A percentile compares a stretch with the other conserved stretches of the same genome.
phyloP scores from a whole-genome alignment of 2,113 vertebrate genomes.

The Eulemur macaco region DNA sequence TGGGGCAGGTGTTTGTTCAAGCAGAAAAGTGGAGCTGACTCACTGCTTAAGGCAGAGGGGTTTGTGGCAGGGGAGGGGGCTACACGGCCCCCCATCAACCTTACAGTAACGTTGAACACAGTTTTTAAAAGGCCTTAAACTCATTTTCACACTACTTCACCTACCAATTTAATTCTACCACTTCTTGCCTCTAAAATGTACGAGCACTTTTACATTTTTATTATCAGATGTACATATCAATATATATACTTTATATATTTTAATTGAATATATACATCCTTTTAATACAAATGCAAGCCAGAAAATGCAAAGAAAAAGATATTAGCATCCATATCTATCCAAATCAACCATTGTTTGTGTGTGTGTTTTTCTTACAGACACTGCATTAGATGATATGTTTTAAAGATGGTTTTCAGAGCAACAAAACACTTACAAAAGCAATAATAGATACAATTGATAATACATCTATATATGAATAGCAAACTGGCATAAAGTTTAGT shows the following conservation, averaged over 20 bases:
- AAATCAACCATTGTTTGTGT: background rate
- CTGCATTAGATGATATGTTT: slow-evolving; percentile 10
- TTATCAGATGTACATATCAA: background rate
- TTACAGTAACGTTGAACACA: background rate
- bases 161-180: background rate
- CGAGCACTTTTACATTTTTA: background rate
- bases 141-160: background rate
- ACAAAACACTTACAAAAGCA: slow-evolving; percentile 52
- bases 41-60: too few species aligned
- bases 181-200: background rate
- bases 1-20: too few species aligned
- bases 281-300: background rate
- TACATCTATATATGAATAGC: background rate
- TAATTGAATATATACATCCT: background rate
- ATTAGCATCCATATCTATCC: background rate
- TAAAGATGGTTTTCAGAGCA: slow-evolving; percentile 46
- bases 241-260: background rate
- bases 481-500: slow-evolving; percentile 56
- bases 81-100: too few species aligned
- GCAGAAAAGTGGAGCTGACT: too few species aligned
- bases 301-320: background rate
- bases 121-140: background rate
- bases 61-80: too few species aligned
- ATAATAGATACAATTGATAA: background rate
- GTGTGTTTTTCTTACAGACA: background rate